Base-by-base conservation (phyloP, 2,113 vertebrate genomes). In the Laticauda laticaudata region DNA sequence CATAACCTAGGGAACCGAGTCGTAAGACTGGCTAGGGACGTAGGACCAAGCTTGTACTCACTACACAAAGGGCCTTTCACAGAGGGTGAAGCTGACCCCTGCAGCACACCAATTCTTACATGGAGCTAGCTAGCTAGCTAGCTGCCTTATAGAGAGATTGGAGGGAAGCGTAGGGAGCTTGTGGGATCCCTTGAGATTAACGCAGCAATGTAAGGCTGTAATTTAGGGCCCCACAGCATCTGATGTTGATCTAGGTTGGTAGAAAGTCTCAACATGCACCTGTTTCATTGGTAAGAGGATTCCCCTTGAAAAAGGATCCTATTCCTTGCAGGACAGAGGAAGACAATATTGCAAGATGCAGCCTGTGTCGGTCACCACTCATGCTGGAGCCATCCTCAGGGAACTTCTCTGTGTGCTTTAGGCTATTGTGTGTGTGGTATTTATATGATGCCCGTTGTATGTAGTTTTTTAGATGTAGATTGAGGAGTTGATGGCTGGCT, bases 1-100 rank as follows among this genome's bases (percentile, higher is more conserved):
- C 90, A 39, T 75, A 34, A 86, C 91, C 0, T 45, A 96, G 92
- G 48, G 53, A n/a, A 29, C 23, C 3, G 6, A 23, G 21, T 23
- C 23, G 3, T 48, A 6, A 94, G 89, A 0, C 81, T 89, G 0
- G 93, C 57, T 7, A 34, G 12, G 64, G 43, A 93, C 26, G 94
- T 92, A 85, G 91, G 91, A 81, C 93, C 59, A 94, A 92, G 93
- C 94, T 91, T 93, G 93, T 93, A 88, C 92, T 0, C 14, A 94
- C 90, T 93, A 95, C 93, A 97, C 96, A 97, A 97, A 97, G 96
- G 95, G 94, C 94, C 97, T 97, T 97, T 96, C 95, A 97, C 93
- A 89, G 94, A 94, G 87, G n/a, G 91, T 0, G 95, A 95, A 93
- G 94, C 92, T 94, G 94, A 96, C 95, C 96, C 55, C 26, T 55